phyloP scores from a whole-genome alignment of 2,797 vertebrate genomes.

The Ctenochaetus hawaiiensis region DNA sequence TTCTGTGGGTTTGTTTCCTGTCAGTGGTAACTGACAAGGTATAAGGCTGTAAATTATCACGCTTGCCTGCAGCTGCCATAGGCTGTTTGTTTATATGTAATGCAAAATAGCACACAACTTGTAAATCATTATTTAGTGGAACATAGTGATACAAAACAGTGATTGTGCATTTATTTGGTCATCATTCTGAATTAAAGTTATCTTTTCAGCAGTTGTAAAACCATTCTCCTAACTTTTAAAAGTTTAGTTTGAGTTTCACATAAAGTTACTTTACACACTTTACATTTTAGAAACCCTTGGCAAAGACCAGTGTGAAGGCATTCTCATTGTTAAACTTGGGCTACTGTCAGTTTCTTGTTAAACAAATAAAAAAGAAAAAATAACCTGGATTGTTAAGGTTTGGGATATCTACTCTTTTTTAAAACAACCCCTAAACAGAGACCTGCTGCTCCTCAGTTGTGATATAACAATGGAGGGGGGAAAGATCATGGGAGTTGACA shows the following conservation, averaged over 20 bases:
- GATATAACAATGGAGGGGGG: too few species aligned
- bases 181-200: background rate
- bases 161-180: background rate
- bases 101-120: too few species aligned
- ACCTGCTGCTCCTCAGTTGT: background rate
- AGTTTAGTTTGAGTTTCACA: background rate
- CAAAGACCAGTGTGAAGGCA: too few species aligned
- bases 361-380: background rate
- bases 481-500: too few species aligned
- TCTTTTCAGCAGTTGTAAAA: background rate
- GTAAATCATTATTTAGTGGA: too few species aligned
- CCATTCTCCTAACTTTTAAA: background rate
- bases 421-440: background rate
- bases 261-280: too few species aligned
- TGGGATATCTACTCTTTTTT: background rate
- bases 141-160: too few species aligned
- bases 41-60: background rate
- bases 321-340: too few species aligned
- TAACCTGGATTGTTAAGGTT: too few species aligned
- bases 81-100: background rate
- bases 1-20: slow-evolving; percentile 42
- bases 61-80: background rate
- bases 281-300: too few species aligned
- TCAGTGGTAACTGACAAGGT: slow-evolving; percentile 17
- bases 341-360: background rate